These are phyloP conservation scores for Geodia barretti DNA, from an alignment of 37 sponge, comb jelly and placozoan genomes.

Conservation along the genomic window DNA sequence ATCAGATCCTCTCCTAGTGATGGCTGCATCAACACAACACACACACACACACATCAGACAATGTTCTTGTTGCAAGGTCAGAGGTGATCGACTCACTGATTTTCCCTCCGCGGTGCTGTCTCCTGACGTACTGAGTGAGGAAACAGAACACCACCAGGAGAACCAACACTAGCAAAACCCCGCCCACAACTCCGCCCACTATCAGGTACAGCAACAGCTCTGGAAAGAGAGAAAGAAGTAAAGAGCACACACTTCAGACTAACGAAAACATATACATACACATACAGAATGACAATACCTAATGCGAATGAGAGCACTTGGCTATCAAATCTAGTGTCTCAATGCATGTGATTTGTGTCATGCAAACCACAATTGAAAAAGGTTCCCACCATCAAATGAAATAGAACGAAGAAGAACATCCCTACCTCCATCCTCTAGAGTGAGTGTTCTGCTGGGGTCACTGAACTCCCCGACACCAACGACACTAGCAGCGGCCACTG, in stretches of 20 bases:
- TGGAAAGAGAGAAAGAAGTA: not conserved
- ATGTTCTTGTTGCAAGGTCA: no score
- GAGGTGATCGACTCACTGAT: not conserved
- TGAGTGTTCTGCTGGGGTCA: not conserved
- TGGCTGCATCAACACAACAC: not conserved
- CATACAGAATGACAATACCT: no score
- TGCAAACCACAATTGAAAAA: not conserved
- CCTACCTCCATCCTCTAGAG: not conserved
- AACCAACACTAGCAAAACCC: not conserved
- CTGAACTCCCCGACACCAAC: not conserved
- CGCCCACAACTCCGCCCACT: not conserved
- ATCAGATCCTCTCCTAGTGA: not conserved
- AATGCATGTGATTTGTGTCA: not conserved
- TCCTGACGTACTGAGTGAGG: not conserved
- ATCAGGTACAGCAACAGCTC: not conserved
- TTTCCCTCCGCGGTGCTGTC: not conserved
- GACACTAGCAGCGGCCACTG: not conserved
- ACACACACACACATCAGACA: no score
- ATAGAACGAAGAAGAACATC: no score
- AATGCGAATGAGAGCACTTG: no score
- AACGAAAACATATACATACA: no score
- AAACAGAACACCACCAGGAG: not conserved
- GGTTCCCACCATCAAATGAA: no score
- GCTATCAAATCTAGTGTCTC: no score
- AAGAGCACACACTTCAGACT: no score